phyloP scores from a whole-genome alignment of 2,888 invertebrate species.

The Leucozona laternaria region DNA sequence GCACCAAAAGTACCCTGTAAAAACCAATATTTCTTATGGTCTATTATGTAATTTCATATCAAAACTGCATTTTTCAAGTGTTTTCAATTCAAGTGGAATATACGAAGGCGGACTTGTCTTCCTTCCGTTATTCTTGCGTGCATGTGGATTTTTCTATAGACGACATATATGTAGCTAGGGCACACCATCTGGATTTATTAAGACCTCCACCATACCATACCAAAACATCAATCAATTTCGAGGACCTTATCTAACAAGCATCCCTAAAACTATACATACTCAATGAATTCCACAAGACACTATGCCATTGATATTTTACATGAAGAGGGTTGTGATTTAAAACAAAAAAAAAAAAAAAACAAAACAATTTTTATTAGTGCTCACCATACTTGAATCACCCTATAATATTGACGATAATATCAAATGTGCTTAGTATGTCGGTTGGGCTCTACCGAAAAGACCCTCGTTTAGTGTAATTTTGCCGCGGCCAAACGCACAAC shows the following conservation, averaged over 20 bases:
- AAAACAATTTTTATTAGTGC: constrained; percentile 49
- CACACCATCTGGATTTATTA: constrained; percentile 61
- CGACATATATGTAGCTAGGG: background rate
- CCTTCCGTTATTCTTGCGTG: constrained; percentile 49
- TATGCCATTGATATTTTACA: constrained; percentile 3
- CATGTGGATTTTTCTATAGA: constrained; percentile 39
- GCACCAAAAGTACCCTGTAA: background rate
- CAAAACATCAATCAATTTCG: constrained; percentile 67
- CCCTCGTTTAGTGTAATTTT: constrained; percentile 72
- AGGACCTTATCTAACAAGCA: constrained; percentile 64
- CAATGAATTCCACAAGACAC: constrained; percentile 57
- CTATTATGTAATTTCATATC: constrained; percentile 75
- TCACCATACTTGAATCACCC: constrained; percentile 66
- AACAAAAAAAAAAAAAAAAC: constrained; percentile 2
- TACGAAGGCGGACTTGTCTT: constrained; percentile 29
- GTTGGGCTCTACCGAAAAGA: constrained; percentile 39
- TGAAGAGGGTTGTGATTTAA: background rate
- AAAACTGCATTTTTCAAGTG: constrained; percentile 71
- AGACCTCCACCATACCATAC: constrained; percentile 50
- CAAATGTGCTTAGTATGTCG: constrained; percentile 69
- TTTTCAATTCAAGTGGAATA: constrained; percentile 70
- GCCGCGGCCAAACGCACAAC: constrained; percentile 64
- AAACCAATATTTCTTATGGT: constrained; percentile 62
- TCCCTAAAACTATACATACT: constrained; percentile 28
- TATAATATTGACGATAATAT: constrained; percentile 71